A percentile compares a stretch with the other conserved stretches of the same genome.
Evolutionary conservation across 2,888 invertebrate species (phyloP).

Genomic region (Eristalinus sepulchralis): DNA sequence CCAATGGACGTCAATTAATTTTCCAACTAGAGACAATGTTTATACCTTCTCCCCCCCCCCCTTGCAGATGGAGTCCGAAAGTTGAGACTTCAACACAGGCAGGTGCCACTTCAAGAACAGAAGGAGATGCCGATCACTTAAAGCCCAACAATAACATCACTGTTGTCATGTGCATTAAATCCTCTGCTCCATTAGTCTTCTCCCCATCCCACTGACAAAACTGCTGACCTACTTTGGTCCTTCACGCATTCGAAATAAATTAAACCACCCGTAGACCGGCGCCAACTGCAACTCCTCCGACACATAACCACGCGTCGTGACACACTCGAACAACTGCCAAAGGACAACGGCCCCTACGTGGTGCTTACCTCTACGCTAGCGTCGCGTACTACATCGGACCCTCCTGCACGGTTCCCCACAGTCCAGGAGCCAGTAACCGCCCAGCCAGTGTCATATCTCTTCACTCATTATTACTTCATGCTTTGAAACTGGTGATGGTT

Average conservation of each 20-base stretch:
- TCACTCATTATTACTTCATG: slow-evolving; percentile 59
- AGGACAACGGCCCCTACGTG: slow-evolving; percentile 41
- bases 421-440: slow-evolving; percentile 23
- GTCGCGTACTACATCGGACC: slow-evolving; percentile 19
- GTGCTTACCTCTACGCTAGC: slow-evolving; percentile 20
- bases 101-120: no score
- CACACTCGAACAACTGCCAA: slow-evolving; percentile 57
- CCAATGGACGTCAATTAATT: no score
- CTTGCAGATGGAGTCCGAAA: no score
- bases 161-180: no score
- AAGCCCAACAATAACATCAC: no score
- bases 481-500: slow-evolving; percentile 22
- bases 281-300: slow-evolving; percentile 12
- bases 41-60: no score
- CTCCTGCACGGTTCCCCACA: neutral
- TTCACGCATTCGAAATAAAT: neutral
- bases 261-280: slow-evolving; percentile 4
- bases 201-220: no score
- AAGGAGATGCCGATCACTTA: no score
- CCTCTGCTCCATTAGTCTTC: no score
- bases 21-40: no score
- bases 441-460: slow-evolving; percentile 61
- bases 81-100: no score
- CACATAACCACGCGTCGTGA: slow-evolving; percentile 22
- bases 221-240: neutral